A percentile compares a stretch with the other conserved stretches of the same genome.
These are phyloP conservation scores for Pseudolaguvia tuberculata DNA, from an alignment of 2,113 vertebrate genomes.

Conservation along the genomic window DNA sequence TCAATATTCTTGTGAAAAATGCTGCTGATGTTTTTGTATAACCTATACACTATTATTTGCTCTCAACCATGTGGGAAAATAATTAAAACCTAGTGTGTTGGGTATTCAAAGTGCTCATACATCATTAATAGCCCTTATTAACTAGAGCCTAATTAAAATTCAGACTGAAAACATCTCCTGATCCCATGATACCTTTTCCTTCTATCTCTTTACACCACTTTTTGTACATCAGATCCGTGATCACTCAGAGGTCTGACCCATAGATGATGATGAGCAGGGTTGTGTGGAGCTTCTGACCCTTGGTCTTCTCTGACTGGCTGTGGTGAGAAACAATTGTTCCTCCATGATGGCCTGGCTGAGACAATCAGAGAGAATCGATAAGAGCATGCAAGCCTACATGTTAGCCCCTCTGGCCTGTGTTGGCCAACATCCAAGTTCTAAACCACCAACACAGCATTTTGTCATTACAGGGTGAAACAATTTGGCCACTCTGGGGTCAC, in stretches of 20 bases:
- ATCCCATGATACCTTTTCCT: background rate
- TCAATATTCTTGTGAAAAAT: too few relatives aligned
- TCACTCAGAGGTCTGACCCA: slow-evolving; percentile 1
- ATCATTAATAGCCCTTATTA: slow-evolving; percentile 5
- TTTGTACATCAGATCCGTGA: background rate
- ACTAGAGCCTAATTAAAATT: background rate
- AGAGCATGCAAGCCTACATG: slow-evolving; percentile 22
- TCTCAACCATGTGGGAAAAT: background rate
- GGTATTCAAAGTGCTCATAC: slow-evolving; percentile 6
- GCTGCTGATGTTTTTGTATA: background rate
- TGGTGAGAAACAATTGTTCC: slow-evolving; percentile 54
- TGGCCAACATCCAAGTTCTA: slow-evolving; percentile 3
- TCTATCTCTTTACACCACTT: background rate
- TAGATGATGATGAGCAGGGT: slow-evolving; percentile 26
- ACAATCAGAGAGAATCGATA: slow-evolving; percentile 46
- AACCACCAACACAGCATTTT: slow-evolving; percentile 36
- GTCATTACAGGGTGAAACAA: slow-evolving; percentile 39
- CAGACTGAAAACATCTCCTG: background rate
- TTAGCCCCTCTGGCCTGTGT: slow-evolving; percentile 30
- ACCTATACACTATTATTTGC: background rate
- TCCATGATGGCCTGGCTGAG: slow-evolving; percentile 36
- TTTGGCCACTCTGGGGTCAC: slow-evolving; percentile 10
- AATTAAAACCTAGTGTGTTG: background rate
- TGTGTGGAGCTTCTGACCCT: slow-evolving; percentile 36
- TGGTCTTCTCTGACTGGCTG: slow-evolving; percentile 23